Percentiles rank a stretch among this genome's conserved stretches.
Evolutionary conservation across 2,797 vertebrate genomes (phyloP).

Genomic region (Cirrhinus mrigala): DNA sequence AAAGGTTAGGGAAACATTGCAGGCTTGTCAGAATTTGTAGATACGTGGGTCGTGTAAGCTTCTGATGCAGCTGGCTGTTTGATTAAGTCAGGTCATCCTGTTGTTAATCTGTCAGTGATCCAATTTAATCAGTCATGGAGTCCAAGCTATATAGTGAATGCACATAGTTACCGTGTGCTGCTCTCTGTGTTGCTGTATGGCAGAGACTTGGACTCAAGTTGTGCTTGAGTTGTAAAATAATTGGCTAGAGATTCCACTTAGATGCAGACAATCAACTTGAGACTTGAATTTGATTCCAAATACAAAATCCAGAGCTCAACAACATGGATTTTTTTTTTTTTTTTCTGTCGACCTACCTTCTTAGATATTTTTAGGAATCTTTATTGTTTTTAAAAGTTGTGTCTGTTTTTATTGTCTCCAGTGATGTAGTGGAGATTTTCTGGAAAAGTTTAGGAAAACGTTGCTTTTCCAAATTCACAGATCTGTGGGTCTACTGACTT

Average conservation of each 20-base stretch:
- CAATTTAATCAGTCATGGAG: slow-evolving; percentile 53
- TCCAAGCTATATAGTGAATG: neutral
- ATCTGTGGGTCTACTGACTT: neutral
- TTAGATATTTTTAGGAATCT: neutral
- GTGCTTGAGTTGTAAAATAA: neutral
- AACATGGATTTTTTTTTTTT: neutral
- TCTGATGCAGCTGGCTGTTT: slow-evolving; percentile 27
- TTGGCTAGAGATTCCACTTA: neutral
- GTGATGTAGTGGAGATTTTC: neutral
- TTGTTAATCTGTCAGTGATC: slow-evolving; percentile 54
- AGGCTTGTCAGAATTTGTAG: slow-evolving; percentile 22
- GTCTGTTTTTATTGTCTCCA: neutral
- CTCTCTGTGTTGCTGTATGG: slow-evolving; percentile 2
- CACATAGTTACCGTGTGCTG: slow-evolving; percentile 33
- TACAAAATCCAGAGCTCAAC: neutral
- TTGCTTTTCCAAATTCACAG: neutral
- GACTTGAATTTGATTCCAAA: neutral
- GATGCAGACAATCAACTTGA: neutral
- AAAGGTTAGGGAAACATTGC: slow-evolving; percentile 42
- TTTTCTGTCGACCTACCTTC: neutral
- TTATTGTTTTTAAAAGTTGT: neutral
- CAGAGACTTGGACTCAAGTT: neutral
- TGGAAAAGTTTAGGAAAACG: neutral
- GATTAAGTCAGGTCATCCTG: slow-evolving; percentile 55
- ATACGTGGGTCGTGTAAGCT: slow-evolving; percentile 41